phyloP scores from a whole-genome alignment of 2,888 invertebrate species.

The Aphidius colemani region DNA sequence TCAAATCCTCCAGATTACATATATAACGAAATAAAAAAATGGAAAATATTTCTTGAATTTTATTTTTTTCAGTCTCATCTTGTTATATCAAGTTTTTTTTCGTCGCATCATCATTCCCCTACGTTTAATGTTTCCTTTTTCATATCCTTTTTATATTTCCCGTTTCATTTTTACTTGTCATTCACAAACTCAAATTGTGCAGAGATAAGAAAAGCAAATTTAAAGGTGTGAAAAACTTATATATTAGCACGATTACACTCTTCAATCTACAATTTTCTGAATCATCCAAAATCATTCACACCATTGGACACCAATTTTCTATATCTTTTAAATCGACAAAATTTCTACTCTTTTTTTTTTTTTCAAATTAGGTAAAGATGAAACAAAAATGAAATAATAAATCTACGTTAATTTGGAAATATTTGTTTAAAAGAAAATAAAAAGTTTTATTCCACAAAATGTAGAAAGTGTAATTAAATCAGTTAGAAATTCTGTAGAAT shows the following conservation, averaged over 20 bases:
- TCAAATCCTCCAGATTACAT: too few relatives aligned
- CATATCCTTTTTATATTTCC: conserved; percentile 8
- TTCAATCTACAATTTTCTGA: conserved; percentile 49
- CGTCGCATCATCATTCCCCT: conserved; percentile 15
- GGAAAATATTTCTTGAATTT: too few relatives aligned
- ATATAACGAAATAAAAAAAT: too few relatives aligned
- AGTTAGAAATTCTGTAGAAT: conserved; percentile 53
- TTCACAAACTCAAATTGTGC: background rate
- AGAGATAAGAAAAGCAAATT: background rate
- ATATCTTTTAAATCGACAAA: conserved; percentile 28
- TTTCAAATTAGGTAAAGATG: background rate
- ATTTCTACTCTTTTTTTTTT: conserved; percentile 33
- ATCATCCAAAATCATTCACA: conserved; percentile 44
- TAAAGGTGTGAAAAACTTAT: conserved; percentile 7
- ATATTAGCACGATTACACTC: conserved; percentile 52
- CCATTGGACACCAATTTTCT: conserved; percentile 35
- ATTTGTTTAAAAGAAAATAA: too few relatives aligned
- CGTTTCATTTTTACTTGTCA: conserved; percentile 15
- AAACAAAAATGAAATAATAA: too few relatives aligned
- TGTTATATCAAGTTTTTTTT: too few relatives aligned
- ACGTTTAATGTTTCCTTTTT: conserved; percentile 4
- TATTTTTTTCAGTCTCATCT: too few relatives aligned
- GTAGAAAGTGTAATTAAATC: conserved; percentile 54
- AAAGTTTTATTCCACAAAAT: conserved; percentile 31
- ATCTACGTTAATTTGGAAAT: too few relatives aligned